These are phyloP conservation scores for Drosophila recens DNA, from an alignment of 2,888 invertebrate species.

Conservation along the genomic window DNA sequence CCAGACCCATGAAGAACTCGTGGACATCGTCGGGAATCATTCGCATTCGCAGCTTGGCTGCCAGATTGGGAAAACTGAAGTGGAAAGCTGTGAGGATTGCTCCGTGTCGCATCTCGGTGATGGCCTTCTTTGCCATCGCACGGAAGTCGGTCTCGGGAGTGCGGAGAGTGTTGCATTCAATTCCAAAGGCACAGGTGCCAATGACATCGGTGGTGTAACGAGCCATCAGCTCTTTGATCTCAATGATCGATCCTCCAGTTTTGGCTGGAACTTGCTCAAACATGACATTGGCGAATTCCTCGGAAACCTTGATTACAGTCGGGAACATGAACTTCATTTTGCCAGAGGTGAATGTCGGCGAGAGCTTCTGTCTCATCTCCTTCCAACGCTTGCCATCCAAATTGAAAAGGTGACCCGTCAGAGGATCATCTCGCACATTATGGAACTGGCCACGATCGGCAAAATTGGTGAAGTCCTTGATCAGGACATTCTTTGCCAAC, in stretches of 20 bases:
- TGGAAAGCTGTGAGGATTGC: conserved; percentile 46
- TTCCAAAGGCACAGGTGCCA: conserved; percentile 86
- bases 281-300: conserved; percentile 55
- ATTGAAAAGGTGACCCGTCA: conserved; percentile 81
- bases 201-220: conserved; percentile 86
- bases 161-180: conserved; percentile 84
- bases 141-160: conserved; percentile 82
- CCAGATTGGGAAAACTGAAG: conserved; percentile 65
- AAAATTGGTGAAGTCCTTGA: conserved; percentile 81
- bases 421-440: conserved; percentile 83
- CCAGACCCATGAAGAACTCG: conserved; percentile 80
- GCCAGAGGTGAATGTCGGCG: conserved; percentile 82
- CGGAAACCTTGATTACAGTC: conserved; percentile 52
- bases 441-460: conserved; percentile 81
- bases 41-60: conserved; percentile 65
- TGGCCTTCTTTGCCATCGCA: conserved; percentile 50
- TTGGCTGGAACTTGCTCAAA: conserved; percentile 43
- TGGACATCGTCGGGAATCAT: conserved; percentile 67
- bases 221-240: conserved; percentile 85
- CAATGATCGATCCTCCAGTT: conserved; percentile 67
- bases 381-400: conserved; percentile 85
- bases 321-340: conserved; percentile 78
- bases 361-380: conserved; percentile 82
- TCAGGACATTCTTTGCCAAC: conserved; percentile 59
- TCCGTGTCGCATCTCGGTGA: conserved; percentile 50